Conservation (phyloP, 2,113 vertebrate genomes). For the Myotis yumanensis region DNA sequence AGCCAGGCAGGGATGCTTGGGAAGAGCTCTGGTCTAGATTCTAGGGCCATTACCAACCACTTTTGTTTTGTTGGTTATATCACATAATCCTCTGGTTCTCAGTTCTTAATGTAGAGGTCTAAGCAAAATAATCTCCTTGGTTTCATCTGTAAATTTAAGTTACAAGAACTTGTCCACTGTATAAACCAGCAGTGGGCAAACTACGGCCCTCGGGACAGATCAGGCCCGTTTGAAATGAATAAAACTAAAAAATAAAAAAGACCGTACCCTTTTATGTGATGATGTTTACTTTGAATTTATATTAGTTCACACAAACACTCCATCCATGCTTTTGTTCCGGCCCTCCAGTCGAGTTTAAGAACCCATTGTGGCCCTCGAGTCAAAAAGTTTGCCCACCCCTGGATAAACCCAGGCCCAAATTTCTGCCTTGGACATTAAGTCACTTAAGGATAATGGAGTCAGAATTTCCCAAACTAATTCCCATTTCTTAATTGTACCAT, state of each 20-base stretch:
- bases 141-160: conserved; percentile 45
- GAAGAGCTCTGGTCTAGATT: conserved; percentile 17
- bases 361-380: too few relatives aligned
- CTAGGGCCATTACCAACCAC: neutral
- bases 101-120: conserved; percentile 39
- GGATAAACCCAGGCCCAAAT: neutral
- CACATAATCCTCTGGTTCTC: conserved; percentile 33
- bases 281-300: too few relatives aligned
- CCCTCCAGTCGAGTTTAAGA: too few relatives aligned
- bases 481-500: neutral
- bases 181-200: neutral
- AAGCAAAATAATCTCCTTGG: conserved; percentile 40
- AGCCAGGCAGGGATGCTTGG: neutral
- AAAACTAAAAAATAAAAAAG: too few relatives aligned
- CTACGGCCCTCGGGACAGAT: too few relatives aligned
- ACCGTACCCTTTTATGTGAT: too few relatives aligned
- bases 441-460: neutral
- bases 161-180: neutral
- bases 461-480: conserved; percentile 31
- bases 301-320: too few relatives aligned
- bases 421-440: conserved; percentile 52
- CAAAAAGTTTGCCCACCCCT: too few relatives aligned
- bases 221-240: too few relatives aligned
- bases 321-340: too few relatives aligned
- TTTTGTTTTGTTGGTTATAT: conserved; percentile 33